Evolutionary conservation across 2,888 invertebrate genomes (phyloP), one percentile per base, ranked within the genome.

Genomic region (Hydrotaea diabolus): DNA sequence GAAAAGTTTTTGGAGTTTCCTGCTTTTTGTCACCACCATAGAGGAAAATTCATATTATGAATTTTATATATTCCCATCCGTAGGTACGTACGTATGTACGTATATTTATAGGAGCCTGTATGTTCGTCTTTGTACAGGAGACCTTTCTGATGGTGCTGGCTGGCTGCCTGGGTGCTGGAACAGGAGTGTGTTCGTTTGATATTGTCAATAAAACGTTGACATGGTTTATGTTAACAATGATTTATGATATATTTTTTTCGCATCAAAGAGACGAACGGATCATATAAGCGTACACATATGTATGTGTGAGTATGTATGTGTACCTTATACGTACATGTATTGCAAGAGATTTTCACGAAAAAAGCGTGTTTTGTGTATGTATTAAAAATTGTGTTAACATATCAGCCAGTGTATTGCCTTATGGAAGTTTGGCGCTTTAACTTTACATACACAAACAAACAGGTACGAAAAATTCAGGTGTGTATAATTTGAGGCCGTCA

Each of bases 151-250:
- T 55, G 11, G 19, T 55, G 55, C 11, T 21, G n/a, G n/a, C n/a
- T n/a, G n/a, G n/a, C n/a, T n/a, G n/a, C n/a, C n/a, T n/a, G 31
- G 9, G 19, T 55, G 5, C 15, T n/a, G 21, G 15, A 26, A 2
- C 13, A 26, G 15, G 23, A 23, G 59, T 59, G 59, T 59, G 59
- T 59, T 59, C 5, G 59, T 15, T 73, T 73, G 73, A 73, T 73
- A 59, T 73, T 59, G 57, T 59, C 73, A 73, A 73, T 73, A 73
- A 36, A 57, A 23, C 43, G 57, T 73, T 73, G 57, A 53, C 43
- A 57, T 39, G 73, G 39, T 73, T 73, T 73, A 73, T 57, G 57
- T 73, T 73, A 57, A 73, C 73, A 73, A 73, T 59, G 57, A 73
- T 59, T 59, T 57, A 73, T 73, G 57, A 73, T 55, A 43, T 73